Percentiles rank a stretch among this genome's conserved stretches.
phyloP scores from a whole-genome alignment of 2,113 vertebrate genomes.

The Psilopsiagon aurifrons region DNA sequence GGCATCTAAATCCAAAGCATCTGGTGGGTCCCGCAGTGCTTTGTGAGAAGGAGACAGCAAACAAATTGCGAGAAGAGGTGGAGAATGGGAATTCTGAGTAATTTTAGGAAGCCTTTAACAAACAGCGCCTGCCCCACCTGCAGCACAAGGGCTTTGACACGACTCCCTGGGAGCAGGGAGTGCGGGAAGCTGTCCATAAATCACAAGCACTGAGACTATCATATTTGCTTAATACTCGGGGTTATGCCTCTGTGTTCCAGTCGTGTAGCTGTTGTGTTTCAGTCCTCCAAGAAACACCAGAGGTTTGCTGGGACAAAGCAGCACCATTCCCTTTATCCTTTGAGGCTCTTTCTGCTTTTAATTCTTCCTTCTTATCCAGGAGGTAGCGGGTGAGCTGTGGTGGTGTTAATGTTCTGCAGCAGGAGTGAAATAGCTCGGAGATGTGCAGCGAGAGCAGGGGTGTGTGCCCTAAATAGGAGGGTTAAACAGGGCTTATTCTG shows the following conservation, averaged over 20 bases:
- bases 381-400: neutral
- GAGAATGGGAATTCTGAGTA: neutral
- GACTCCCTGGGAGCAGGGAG: neutral
- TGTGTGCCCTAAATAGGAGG: conserved; percentile 25
- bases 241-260: neutral
- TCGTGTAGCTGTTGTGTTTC: neutral
- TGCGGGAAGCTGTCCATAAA: conserved; percentile 6
- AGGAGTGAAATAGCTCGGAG: conserved; percentile 49
- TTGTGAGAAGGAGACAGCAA: neutral
- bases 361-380: neutral
- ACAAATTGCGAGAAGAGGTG: neutral
- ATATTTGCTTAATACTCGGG: conserved; percentile 21
- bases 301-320: neutral
- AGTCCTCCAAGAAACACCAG: neutral
- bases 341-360: neutral
- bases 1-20: neutral
- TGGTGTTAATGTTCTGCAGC: conserved; percentile 57
- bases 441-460: conserved; percentile 20
- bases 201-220: neutral
- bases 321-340: neutral
- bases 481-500: conserved; percentile 61
- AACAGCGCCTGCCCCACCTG: conserved; percentile 1
- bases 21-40: neutral
- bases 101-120: neutral
- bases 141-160: neutral